Evolutionary conservation across 2,113 vertebrate species (phyloP).

Genomic region (Caloenas nicobarica): DNA sequence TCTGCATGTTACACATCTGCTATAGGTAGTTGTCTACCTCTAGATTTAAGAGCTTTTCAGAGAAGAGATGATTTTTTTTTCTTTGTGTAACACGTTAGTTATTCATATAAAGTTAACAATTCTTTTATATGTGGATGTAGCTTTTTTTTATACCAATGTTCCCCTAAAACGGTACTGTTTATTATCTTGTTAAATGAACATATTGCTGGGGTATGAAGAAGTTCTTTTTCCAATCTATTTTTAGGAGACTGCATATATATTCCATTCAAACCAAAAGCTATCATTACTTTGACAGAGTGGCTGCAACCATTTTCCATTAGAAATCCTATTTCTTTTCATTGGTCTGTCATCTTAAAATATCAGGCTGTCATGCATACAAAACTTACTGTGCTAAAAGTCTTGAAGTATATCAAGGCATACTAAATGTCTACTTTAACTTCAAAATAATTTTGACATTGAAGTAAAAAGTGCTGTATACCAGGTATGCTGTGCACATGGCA

Average conservation of each 20-base stretch:
- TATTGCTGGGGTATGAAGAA: not conserved
- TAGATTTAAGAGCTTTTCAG: not conserved
- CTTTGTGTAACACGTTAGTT: fast-evolving
- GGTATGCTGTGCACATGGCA: not conserved
- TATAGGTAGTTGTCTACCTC: not conserved
- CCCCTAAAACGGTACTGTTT: not conserved
- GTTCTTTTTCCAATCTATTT: not conserved
- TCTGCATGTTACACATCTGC: not conserved
- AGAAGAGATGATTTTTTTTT: not conserved
- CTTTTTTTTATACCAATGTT: not conserved
- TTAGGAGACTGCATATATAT: not conserved
- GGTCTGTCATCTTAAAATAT: not conserved
- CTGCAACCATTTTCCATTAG: not conserved
- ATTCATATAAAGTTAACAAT: not conserved
- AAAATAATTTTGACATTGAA: not conserved
- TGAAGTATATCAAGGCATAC: not conserved
- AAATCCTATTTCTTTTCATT: not conserved
- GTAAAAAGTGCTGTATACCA: not conserved
- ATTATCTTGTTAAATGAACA: not conserved
- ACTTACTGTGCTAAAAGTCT: not conserved
- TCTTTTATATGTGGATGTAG: not conserved
- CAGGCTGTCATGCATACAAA: not conserved
- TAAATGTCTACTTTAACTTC: not conserved
- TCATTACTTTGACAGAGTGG: not conserved
- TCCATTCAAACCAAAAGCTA: not conserved